Conservation (phyloP, 2,113 vertebrate species). For the Heterotis niloticus region DNA sequence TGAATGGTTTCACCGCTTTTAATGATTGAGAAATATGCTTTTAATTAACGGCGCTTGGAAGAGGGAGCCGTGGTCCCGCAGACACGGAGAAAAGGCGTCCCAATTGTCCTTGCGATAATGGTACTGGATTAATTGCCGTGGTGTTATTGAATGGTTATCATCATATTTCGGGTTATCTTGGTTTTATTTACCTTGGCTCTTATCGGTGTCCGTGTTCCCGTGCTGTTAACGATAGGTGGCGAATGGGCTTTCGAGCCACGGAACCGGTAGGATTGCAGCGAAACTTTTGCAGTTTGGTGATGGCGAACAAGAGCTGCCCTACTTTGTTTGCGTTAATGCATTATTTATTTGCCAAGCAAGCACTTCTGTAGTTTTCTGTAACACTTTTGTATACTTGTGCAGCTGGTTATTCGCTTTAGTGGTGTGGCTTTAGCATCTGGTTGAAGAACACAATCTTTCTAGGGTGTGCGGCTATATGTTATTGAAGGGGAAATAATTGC, state of each 20-base stretch:
- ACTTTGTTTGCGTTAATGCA: background rate
- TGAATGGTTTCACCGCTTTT: constrained; percentile 37
- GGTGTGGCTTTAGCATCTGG: too few species aligned
- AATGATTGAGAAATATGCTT: constrained; percentile 47
- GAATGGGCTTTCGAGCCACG: background rate
- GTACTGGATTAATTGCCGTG: constrained; percentile 42
- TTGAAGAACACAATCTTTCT: too few species aligned
- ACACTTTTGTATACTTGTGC: too few species aligned
- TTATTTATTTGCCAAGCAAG: constrained; percentile 12
- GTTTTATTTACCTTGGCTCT: background rate
- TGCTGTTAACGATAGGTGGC: background rate
- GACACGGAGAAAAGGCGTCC: constrained; percentile 32
- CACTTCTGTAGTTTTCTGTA: too few species aligned
- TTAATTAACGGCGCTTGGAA: constrained; percentile 56
- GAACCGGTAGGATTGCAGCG: background rate
- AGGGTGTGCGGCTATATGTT: too few species aligned
- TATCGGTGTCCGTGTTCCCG: background rate
- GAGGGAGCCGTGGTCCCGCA: background rate
- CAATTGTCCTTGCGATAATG: constrained; percentile 35
- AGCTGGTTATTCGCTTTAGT: too few species aligned
- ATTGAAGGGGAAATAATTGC: too few species aligned
- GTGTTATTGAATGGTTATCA: constrained; percentile 36
- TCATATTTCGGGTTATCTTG: background rate
- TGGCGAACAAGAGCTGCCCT: background rate
- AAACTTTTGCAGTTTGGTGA: background rate